These are phyloP conservation scores for Cynoglossus semilaevis DNA, from an alignment of 2,113 vertebrate species.

Conservation along the genomic window DNA sequence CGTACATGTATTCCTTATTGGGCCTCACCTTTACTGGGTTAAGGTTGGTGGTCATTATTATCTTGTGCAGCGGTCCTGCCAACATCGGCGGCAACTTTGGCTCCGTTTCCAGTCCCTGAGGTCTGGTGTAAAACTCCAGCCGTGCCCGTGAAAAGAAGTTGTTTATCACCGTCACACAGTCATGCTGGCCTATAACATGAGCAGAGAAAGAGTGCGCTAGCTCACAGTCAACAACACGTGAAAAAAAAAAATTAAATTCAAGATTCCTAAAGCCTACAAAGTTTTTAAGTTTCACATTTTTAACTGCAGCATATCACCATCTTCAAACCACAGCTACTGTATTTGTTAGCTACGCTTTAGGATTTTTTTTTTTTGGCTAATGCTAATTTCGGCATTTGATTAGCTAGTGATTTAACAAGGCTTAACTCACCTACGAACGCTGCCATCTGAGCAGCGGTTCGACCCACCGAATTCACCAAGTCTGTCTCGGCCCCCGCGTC, in stretches of 20 bases:
- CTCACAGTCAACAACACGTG: no score
- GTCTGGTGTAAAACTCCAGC: slow-evolving; percentile 89
- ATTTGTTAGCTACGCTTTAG: no score
- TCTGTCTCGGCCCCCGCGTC: slow-evolving; percentile 92
- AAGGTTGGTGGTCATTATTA: slow-evolving; percentile 92
- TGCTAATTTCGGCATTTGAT: no score
- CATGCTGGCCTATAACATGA: slow-evolving; percentile 85
- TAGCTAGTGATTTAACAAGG: no score
- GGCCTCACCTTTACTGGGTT: slow-evolving; percentile 88
- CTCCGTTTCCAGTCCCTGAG: slow-evolving; percentile 87
- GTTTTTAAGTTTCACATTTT: no score
- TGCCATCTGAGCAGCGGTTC: slow-evolving; percentile 95
- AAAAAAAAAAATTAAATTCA: no score
- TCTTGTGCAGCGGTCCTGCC: slow-evolving; percentile 88
- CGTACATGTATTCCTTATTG: no score
- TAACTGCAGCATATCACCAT: no score
- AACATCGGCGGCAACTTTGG: slow-evolving; percentile 86
- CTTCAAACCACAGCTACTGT: no score
- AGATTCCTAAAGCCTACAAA: no score
- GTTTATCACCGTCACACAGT: slow-evolving; percentile 93
- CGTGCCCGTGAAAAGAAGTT: slow-evolving; percentile 90
- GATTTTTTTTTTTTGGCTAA: no score
- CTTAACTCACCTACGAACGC: slow-evolving; percentile 88
- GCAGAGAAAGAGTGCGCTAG: background rate
- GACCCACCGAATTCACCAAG: slow-evolving; percentile 89